These are phyloP conservation scores for Passer domesticus DNA, from an alignment of 2,113 vertebrate genomes.

Conservation along the genomic window DNA sequence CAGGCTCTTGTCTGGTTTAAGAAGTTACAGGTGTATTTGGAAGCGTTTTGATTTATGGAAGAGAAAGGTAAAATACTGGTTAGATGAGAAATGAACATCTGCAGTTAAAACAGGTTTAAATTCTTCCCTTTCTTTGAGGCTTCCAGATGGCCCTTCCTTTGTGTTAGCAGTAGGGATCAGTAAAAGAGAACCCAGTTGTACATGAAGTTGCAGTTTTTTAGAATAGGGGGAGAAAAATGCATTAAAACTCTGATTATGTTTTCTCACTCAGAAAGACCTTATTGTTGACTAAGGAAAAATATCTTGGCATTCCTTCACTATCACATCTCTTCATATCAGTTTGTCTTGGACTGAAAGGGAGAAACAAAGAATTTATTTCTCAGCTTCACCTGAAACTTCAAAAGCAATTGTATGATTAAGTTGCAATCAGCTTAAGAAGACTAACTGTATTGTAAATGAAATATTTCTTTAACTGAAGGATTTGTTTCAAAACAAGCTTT, in stretches of 20 bases:
- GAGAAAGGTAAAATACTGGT: not conserved
- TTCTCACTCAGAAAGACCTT: conserved; percentile 25
- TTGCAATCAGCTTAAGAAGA: not conserved
- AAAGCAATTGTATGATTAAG: conserved; percentile 13
- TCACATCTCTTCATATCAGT: conserved; percentile 10
- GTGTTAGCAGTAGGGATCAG: not conserved
- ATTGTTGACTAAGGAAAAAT: conserved; percentile 30
- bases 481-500: not conserved
- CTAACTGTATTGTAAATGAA: not conserved
- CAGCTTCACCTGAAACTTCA: conserved; percentile 32
- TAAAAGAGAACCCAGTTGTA: not conserved
- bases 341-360: not conserved
- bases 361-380: conserved; percentile 35
- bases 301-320: not conserved
- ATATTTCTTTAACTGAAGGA: not conserved
- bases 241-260: not conserved
- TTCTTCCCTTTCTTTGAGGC: not conserved
- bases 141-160: not conserved
- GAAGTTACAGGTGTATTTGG: not conserved
- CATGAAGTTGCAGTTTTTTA: not conserved
- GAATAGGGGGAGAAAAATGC: rapidly evolving
- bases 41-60: not conserved
- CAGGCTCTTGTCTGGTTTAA: not conserved
- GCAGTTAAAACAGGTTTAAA: not conserved
- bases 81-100: not conserved